Evolutionary conservation across 2,113 vertebrate genomes (phyloP), one percentile per base, ranked within the genome.

Genomic region (Cinclus mexicanus): DNA sequence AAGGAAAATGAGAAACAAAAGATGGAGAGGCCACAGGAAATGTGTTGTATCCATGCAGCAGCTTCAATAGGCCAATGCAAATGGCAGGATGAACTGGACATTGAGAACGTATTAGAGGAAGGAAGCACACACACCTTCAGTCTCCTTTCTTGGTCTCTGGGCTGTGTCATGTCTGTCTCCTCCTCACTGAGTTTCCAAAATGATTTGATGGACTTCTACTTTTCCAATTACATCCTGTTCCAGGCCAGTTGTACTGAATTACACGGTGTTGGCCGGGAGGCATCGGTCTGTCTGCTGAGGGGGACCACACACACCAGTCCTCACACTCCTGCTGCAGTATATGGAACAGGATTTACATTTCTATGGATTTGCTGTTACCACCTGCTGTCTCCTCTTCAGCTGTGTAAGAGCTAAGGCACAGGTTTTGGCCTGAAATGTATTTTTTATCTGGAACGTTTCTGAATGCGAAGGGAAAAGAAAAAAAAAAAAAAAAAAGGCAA

Each of bases 71-170:
- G 46, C 24, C 19, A 60, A 9, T 14, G 9, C 10, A 80, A 65
- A 67, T 12, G 4, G 10, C 14, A 50, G 13, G 19, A 79, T 0
- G 0, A 50, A 82, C 42, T 14, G 1, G 57, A 49, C 44, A 33
- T 17, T 1, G 3, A 20, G 70, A 78, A 83, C 55, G 15, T 4
- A 49, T 17, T 22, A 47, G 21, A 64, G 19, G 29, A 60, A 80
- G 12, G 50, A 83, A 72, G 4, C 8, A 35, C 13, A 33, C 8
- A 35, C 13, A 33, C 39, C 8, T 46, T 55, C 1, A 26, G 26
- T 8, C 23, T 79, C 4, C 49, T 60, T 86, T 77, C 55, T 31
- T 69, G 28, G 5, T 28, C 26, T 41, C 67, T 2, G 4, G 37
- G 8, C 26, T 81, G 37, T 44, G 41, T 31, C 41, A 29, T 29